Percentiles rank a stretch among this genome's conserved stretches.
Conservation (phyloP, 2,797 vertebrate genomes). For the Thamnophis elegans region DNA sequence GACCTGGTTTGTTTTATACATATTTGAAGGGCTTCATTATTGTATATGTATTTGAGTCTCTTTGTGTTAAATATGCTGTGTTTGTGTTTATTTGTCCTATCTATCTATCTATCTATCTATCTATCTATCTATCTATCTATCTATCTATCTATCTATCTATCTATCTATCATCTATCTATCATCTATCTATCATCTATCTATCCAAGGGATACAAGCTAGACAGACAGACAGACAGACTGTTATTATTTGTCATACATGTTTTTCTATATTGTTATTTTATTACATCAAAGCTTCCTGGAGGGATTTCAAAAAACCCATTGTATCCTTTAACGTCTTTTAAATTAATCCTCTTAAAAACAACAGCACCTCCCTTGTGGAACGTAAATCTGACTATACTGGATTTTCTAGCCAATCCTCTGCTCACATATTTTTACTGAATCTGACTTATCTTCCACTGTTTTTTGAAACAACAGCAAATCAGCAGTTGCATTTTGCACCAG, state of each 20-base stretch:
- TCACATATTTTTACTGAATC: background rate
- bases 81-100: background rate
- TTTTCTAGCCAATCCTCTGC: background rate
- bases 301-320: background rate
- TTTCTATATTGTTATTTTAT: background rate
- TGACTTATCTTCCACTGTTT: background rate
- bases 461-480: background rate
- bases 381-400: slow-evolving; percentile 1
- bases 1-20: background rate
- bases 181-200: background rate
- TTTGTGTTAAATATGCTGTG: background rate
- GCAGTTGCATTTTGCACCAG: background rate
- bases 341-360: slow-evolving; percentile 1
- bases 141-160: too few species aligned
- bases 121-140: too few species aligned
- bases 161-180: too few species aligned
- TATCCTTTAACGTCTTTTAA: background rate
- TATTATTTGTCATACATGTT: background rate
- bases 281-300: background rate
- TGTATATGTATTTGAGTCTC: background rate
- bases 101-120: too few species aligned
- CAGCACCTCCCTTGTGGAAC: background rate
- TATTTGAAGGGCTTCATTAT: background rate
- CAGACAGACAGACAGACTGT: background rate
- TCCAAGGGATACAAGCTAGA: background rate